phyloP scores from a whole-genome alignment of 2,113 vertebrate species.

The Vanacampus margaritifer region DNA sequence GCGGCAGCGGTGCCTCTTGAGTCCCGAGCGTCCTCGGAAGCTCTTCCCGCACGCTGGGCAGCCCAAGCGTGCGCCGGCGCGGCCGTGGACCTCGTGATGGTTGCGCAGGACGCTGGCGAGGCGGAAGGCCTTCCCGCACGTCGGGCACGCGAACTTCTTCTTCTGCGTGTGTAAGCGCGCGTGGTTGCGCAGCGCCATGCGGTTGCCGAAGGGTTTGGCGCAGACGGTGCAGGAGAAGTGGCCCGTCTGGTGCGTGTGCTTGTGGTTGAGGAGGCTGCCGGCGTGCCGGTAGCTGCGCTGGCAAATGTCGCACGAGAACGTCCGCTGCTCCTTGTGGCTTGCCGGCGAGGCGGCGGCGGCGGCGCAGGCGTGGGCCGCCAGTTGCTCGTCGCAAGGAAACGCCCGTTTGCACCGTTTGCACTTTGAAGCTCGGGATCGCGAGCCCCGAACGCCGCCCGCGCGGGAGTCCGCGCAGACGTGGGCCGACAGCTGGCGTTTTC shows the following conservation, averaged over 20 bases:
- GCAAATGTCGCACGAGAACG: conserved; percentile 74
- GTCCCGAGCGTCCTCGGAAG: conserved; percentile 71
- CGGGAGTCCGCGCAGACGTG: conserved; percentile 69
- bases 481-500: conserved; percentile 76
- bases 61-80: conserved; percentile 66
- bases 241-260: conserved; percentile 76
- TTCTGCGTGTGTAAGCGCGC: conserved; percentile 75
- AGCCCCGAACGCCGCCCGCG: conserved; percentile 38
- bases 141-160: conserved; percentile 73
- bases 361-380: conserved; percentile 54
- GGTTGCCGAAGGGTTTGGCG: conserved; percentile 75
- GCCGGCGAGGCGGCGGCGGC: conserved; percentile 9
- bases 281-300: conserved; percentile 74
- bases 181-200: conserved; percentile 76
- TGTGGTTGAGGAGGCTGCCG: conserved; percentile 75
- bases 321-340: conserved; percentile 57
- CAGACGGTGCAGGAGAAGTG: conserved; percentile 76
- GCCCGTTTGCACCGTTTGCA: conserved; percentile 61
- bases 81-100: conserved; percentile 75
- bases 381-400: conserved; percentile 56
- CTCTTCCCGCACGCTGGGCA: conserved; percentile 76
- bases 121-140: conserved; percentile 79
- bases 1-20: conserved; percentile 73
- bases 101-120: conserved; percentile 76
- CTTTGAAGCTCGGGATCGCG: conserved; percentile 42